Evolutionary conservation across 2,797 vertebrate genomes (phyloP), one percentile per base, ranked within the genome.

Genomic region (Sternarchorhynchus goeldii): DNA sequence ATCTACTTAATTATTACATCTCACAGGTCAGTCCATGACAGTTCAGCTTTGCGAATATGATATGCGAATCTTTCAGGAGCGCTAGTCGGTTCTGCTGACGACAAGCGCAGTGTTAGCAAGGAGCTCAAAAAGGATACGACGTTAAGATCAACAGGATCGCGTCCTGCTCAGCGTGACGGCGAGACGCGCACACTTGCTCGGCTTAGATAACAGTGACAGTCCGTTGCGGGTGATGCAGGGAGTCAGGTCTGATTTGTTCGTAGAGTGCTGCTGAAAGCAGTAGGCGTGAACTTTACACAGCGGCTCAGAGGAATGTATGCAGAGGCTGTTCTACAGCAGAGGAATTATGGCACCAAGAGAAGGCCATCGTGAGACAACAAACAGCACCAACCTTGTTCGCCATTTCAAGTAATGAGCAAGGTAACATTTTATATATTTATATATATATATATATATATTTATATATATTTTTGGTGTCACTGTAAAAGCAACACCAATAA

Each of bases 371-470:
- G 86, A 86, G 86, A 86, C 83, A 75, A 83, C 82, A 58, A 77
- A 78, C 76, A 90, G 91, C 86, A 86, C 88, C 90, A 83, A 83
- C 82, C 84, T 86, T 82, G 82, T 90, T 86, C 89, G 84, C 86
- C 79, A 88, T 73, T 93, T 93, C 91, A 93, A 93, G 92, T 91
- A 90, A 92, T 87, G 89, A 91, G 90, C 62, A 83, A 81, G 65
- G 74, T 82, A 77, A 85, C 84, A 67, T 70, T 82, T 21, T 83
- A 83, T 83, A 70, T 70, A 56, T 70, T 29, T 16, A 69, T 69
- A 55, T 41, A 41, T 41, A 41, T 41, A 14, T 60, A 16, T 41
- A 25, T 25, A 25, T 25, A 25, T 25, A 25, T 25, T 6, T 50
- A 12, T 56, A 56, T 56, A 56, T 56, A 56, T 56, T 87, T 84